Base-by-base conservation (phyloP, 2,888 invertebrate species). In the Eulithis testata region DNA sequence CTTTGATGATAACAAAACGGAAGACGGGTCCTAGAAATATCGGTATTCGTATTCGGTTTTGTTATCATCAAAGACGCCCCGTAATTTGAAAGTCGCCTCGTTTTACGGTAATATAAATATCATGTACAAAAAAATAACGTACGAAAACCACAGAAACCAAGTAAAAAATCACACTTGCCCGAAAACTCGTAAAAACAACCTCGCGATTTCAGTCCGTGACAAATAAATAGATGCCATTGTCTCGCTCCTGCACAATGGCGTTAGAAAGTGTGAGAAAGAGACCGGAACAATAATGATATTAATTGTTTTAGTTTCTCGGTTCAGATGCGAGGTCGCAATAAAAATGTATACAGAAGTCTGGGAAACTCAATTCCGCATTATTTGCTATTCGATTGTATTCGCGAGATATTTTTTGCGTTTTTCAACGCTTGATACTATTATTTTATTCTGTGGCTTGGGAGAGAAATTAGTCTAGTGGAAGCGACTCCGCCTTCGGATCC, bases 251-350 rank as follows among this genome's bases (percentile, higher is more conserved):
- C 78, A 91, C 90, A 91, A 91, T 89, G 78, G 83, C 79, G 85
- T 81, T 91, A 84, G 92, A 92, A 92, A 92, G 92, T 92, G 90
- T 91, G 92, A 85, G 92, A 91, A 90, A 83, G 79, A 73, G 75
- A 77, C 72, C 74, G 77, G 79, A 82, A 71, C 66, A 70, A 77
- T 78, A 79, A 81, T 86, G 83, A 84, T 80, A 77, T 86, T 89
- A 87, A 89, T 89, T 88, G 87, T 88, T 87, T 82, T 69, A 66
- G 66, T 65, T 61, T 71, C 68, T 73, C 65, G 62, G 67, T 69
- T 68, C 65, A 68, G 65, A 65, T 68, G 53, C 65, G 73, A 73
- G 71, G 69, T 63, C 67, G 73, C 62, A 65, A 59, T 65, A 57
- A 57, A 68, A 66, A 64, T 65, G 65, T 60, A 58, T 68, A 67